A percentile compares a stretch with the other conserved stretches of the same genome.
phyloP scores from a whole-genome alignment of 2,888 invertebrate genomes.

The Lithosia quadra region DNA sequence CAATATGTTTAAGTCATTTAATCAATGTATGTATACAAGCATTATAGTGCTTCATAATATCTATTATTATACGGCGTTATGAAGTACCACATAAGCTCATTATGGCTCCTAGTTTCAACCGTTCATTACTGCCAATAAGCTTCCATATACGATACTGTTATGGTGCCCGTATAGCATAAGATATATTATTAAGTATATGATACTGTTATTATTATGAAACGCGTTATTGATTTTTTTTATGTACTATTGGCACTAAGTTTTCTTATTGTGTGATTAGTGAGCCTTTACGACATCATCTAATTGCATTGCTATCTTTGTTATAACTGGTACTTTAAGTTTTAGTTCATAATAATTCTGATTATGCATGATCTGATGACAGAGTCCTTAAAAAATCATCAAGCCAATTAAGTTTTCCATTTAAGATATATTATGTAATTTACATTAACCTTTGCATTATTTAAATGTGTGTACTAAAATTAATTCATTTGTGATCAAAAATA shows the following conservation, averaged over 20 bases:
- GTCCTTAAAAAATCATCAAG: no score
- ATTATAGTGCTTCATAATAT: not conserved
- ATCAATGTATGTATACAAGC: not conserved
- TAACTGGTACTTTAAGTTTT: no score
- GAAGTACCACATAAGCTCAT: not conserved
- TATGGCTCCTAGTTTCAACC: not conserved
- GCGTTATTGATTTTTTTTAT: not conserved
- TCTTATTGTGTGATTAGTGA: no score
- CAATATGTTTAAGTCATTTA: not conserved
- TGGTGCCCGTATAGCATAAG: not conserved
- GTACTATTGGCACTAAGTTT: not conserved
- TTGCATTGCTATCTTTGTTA: not conserved
- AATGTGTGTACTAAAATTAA: no score
- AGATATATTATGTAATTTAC: no score
- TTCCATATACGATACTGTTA: not conserved
- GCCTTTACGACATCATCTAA: not conserved
- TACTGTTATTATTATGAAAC: not conserved
- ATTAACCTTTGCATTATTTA: no score
- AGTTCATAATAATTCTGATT: no score
- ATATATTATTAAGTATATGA: not conserved
- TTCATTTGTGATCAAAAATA: no score
- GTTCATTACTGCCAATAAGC: not conserved
- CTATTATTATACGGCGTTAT: not conserved
- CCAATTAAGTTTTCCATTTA: no score
- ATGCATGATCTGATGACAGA: no score